Evolutionary conservation across 2,888 invertebrate species (phyloP), one percentile per base, ranked within the genome.

Genomic region (Cephus pulcher): DNA sequence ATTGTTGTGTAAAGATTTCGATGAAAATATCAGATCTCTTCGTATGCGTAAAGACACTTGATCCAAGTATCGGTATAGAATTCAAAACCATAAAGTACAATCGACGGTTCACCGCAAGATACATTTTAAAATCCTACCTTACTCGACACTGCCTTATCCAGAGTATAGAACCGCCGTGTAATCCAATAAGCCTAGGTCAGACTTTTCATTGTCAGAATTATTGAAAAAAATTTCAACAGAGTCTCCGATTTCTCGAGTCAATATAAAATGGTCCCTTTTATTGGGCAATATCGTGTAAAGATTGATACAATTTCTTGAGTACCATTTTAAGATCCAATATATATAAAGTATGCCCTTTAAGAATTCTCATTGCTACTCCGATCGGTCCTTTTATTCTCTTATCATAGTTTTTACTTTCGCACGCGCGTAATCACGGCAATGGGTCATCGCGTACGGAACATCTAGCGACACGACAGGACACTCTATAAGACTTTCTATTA

Each of bases 401-500:
- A 23, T 56, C 56, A 15, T 23, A 6, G 15, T 56, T 23, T 23
- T 56, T 56, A 56, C 23, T 15, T 40, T 40, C 0, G 23, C 56
- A 56, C 56, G 56, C 6, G 23, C 9, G 9, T 23, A 56, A 56
- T 23, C 56, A 9, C 56, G 23, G 56, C 23, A 23, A 56, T 23
- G 9, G 23, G 23, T 23, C 56, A 56, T 56, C 56, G 56, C 56
- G 9, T 9, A 56, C 6, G 9, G 56, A 9, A 56, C 56, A 56
- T 56, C 56, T 0, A 56, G 23, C 56, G 9, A 56, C 23, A 56
- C 56, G 15, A 56, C 23, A 56, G 9, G 56, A 56, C 56, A 56
- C 23, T 40, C 15, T 56, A 56, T 23, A 23, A 78, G 11, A 82
- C 84, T 84, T 84, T 84, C 84, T 80, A 84, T 83, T 84, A 84